A percentile compares a stretch with the other conserved stretches of the same genome.
Conservation (phyloP, 2,797 vertebrate genomes). For the Chrosomus eos region DNA sequence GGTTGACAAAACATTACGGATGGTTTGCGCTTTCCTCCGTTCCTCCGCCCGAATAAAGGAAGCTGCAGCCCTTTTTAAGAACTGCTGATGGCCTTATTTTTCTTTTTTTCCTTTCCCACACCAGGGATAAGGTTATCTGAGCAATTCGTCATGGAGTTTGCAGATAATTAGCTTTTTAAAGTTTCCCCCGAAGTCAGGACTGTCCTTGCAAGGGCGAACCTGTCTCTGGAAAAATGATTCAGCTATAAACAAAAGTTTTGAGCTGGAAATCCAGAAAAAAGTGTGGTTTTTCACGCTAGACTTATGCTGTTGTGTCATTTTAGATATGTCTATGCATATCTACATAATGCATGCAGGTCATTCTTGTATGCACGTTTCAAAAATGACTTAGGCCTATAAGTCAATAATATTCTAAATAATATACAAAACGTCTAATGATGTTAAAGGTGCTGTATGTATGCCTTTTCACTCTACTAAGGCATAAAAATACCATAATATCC, state of each 20-base stretch:
- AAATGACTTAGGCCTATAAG: no score
- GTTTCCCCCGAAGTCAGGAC: conserved; percentile 43
- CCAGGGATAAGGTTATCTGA: conserved; percentile 73
- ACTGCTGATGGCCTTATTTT: conserved; percentile 71
- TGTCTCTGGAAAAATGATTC: conserved; percentile 30
- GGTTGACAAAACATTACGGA: conserved; percentile 51
- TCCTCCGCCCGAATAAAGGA: conserved; percentile 66
- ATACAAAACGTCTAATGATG: no score
- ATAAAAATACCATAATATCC: no score
- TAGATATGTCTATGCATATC: no score
- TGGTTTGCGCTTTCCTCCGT: conserved; percentile 54
- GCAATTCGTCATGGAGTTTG: conserved; percentile 75
- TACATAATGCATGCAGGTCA: neutral
- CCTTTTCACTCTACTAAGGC: no score
- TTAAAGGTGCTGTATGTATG: no score
- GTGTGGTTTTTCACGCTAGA: neutral
- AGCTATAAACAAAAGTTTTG: conserved; percentile 34
- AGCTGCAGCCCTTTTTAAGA: conserved; percentile 74
- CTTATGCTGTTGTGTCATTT: neutral
- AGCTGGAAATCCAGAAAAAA: neutral
- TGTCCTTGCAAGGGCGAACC: conserved; percentile 32
- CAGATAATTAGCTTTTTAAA: conserved; percentile 58
- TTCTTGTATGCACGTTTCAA: no score
- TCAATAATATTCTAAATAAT: no score
- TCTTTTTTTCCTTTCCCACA: conserved; percentile 48